These are phyloP conservation scores for Cyrtonyx montezumae DNA, from an alignment of 2,113 vertebrate species.

Conservation along the genomic window DNA sequence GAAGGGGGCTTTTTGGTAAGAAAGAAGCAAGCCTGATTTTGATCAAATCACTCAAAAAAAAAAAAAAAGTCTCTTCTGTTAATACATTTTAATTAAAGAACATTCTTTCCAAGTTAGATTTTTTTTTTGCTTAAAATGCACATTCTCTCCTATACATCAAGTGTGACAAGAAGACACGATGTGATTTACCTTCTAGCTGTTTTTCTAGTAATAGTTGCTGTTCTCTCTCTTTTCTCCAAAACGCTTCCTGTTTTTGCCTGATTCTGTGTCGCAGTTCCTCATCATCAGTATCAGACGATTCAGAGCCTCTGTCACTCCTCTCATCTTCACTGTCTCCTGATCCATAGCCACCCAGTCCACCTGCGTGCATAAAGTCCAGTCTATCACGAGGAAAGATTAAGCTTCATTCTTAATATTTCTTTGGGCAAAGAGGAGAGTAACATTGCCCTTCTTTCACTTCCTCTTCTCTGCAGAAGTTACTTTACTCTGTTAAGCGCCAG, in stretches of 20 bases:
- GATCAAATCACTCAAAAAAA: neutral
- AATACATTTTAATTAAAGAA: neutral
- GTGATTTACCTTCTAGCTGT: slow-evolving; percentile 86
- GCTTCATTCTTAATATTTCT: slow-evolving; percentile 75
- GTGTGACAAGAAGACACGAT: neutral
- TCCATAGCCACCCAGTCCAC: slow-evolving; percentile 98
- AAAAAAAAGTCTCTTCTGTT: neutral
- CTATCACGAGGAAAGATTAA: slow-evolving; percentile 78
- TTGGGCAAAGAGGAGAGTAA: slow-evolving; percentile 76
- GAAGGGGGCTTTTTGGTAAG: neutral
- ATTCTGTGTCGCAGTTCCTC: slow-evolving; percentile 96
- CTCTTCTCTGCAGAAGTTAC: slow-evolving; percentile 75
- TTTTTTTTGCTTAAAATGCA: accelerated
- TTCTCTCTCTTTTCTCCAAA: slow-evolving; percentile 96
- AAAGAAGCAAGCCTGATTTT: neutral
- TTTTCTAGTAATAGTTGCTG: slow-evolving; percentile 89
- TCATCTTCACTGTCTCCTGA: slow-evolving; percentile 97
- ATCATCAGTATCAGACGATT: slow-evolving; percentile 97
- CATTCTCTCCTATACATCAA: neutral
- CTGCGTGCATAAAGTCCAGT: slow-evolving; percentile 94
- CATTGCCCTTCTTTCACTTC: slow-evolving; percentile 77
- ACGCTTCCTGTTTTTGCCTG: slow-evolving; percentile 97
- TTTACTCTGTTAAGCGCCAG: slow-evolving; percentile 75
- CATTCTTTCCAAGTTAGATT: neutral
- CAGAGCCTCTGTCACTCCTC: slow-evolving; percentile 90